Base-by-base conservation (phyloP, 2,888 invertebrate genomes). In the Sepioteuthis lessoniana region DNA sequence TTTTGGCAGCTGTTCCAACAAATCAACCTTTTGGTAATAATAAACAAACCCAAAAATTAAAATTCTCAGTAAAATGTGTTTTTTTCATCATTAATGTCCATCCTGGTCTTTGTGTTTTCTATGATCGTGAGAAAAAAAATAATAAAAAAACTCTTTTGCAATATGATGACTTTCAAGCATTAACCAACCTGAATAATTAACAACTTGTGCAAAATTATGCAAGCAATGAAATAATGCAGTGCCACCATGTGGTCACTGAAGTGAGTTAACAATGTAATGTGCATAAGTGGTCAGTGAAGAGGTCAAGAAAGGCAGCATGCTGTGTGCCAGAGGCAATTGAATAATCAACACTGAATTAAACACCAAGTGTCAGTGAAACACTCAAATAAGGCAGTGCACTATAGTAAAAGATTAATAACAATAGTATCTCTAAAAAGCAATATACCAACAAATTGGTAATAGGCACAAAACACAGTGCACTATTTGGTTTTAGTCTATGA, bases 151-250 rank as follows among this genome's bases (percentile, higher is more conserved):
- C 55, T 55, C 25, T 25, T 55, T 55, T 55, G 55, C 55, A 47
- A 47, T 47, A 47, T 47, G 47, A 16, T 47, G 47, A 16, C 47
- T 19, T 47, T 47, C 47, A 55, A 55, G 55, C 55, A 55, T 55
- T 55, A 5, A 55, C 28, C 55, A 55, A 55, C 7, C 25, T 21
- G 21, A 55, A 55, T 42, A 42, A 42, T 42, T 25, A 55, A 25
- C 21, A 55, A 55, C 55, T 55, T 55, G 55, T 55, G 55, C 55
- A 76, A 76, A 16, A 13, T 76, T 16, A 76, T 76, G 76, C 76
- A 76, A 76, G 76, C 76, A 76, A n/a, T 76, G n/a, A 76, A 76
- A n/a, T n/a, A 76, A 76, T 76, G 76, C 76, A 76, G 76, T 76
- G 76, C n/a, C n/a, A 35, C 76, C 76, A 16, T 76, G n/a, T 76